phyloP scores from a whole-genome alignment of 2,113 vertebrate genomes.

The Erpornis zantholeuca region DNA sequence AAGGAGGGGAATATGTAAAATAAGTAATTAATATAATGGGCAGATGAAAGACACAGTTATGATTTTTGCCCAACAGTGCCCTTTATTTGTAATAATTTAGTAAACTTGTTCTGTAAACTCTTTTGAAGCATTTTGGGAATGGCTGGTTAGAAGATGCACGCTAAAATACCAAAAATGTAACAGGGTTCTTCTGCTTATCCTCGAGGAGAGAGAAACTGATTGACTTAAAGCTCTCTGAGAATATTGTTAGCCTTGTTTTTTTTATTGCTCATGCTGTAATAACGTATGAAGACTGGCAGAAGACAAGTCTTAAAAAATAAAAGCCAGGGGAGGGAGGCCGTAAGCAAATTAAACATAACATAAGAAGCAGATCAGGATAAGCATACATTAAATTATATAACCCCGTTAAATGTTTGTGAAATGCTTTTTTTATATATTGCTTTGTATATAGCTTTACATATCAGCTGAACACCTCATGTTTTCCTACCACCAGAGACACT shows the following conservation, averaged over 20 bases:
- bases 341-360: background rate
- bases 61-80: background rate
- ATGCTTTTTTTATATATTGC: background rate
- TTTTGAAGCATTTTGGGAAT: background rate
- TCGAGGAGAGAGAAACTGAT: background rate
- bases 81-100: background rate
- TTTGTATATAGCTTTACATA: background rate
- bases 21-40: background rate
- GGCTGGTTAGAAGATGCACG: background rate
- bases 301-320: background rate
- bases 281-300: background rate
- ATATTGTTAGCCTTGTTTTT: background rate
- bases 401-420: background rate
- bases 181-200: background rate
- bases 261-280: background rate
- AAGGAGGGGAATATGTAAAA: background rate
- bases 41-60: background rate
- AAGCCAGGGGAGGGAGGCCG: background rate
- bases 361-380: background rate
- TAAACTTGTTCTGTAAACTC: background rate
- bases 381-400: background rate
- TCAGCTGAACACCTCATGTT: background rate
- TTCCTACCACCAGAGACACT: background rate
- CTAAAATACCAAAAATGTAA: background rate
- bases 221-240: background rate